Evolutionary conservation across 37 sponge, comb jelly and placozoan genomes (phyloP), one percentile per base, ranked within the genome.

Genomic region (Beroe forskalii): DNA sequence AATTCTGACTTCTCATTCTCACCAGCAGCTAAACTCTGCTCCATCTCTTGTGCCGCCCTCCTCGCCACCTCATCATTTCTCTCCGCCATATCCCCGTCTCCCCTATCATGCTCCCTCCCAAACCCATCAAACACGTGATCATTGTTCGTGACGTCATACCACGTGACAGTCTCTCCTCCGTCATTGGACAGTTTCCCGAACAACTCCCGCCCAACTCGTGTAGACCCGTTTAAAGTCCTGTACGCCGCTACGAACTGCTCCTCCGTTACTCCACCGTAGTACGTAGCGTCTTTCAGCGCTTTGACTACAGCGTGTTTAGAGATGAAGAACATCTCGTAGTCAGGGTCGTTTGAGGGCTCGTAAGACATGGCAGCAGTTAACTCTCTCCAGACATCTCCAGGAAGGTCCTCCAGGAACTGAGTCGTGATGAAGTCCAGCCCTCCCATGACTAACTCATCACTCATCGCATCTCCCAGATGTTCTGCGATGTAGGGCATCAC

Each of bases 291-390:
- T 48, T 80, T 80, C 27, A 80, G 30, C 14, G n/a, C 6, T 6
- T 41, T 43, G 8, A 80, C 86, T 6, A 80, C 86, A 17, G 9
- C 55, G 43, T 17, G n/a, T 48, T 80, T 80, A 2, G 86, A 9
- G 27, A 80, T 80, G 55, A 42, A 38, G 48, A 42, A 80, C 37
- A 43, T 23, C 27, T 80, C 86, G 4, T 1, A 14, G 55, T 80
- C 40, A 20, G 86, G 86, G 27, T 80, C 86, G 30, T 80, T 80
- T 1, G 86, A 80, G 3, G 86, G 86, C 2, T 80, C 86, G 55
- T 80, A 80, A 23, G 55, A 44, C n/a, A 33, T 19, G 3, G 86
- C 86, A 8, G 40, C 86, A 4, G 86, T 43, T 23, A 80, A 0
- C 4, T 41, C 28, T 27, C 31, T 39, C 44, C 55, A 80, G 25